A percentile compares a stretch with the other conserved stretches of the same genome.
These are phyloP conservation scores for Drosophila longiperda DNA, from an alignment of 2,888 invertebrate genomes.

Conservation along the genomic window DNA sequence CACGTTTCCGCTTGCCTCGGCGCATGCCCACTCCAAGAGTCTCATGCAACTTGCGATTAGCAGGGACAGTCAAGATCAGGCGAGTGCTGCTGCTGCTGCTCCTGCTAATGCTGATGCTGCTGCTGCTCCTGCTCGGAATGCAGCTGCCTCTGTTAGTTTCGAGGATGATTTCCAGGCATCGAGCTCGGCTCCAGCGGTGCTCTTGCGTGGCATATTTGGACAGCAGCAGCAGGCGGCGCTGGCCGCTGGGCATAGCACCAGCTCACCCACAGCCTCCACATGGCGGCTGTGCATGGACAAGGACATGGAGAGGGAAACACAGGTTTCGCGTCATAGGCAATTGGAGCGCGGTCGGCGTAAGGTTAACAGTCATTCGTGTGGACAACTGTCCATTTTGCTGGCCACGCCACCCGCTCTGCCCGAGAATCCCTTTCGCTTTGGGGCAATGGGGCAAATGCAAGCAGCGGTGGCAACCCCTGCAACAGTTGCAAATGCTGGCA, in stretches of 20 bases:
- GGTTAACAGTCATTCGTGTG: constrained; percentile 63
- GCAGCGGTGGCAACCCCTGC: background rate
- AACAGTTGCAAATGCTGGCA: constrained; percentile 8
- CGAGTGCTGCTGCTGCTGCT: background rate
- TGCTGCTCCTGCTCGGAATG: constrained; percentile 10
- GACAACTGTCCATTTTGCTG: constrained; percentile 53
- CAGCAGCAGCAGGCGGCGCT: constrained; percentile 25
- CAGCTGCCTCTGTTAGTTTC: constrained; percentile 51
- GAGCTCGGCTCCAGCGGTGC: constrained; percentile 78
- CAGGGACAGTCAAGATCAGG: background rate
- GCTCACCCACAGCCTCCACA: constrained; percentile 76
- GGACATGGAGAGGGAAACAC: constrained; percentile 64
- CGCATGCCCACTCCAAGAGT: constrained; percentile 65
- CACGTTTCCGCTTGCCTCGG: constrained; percentile 18
- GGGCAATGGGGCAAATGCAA: constrained; percentile 2
- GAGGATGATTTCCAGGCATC: constrained; percentile 79
- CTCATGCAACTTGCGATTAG: constrained; percentile 46
- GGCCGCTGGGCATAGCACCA: constrained; percentile 25
- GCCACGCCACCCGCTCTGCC: constrained; percentile 59
- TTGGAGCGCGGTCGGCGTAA: constrained; percentile 26
- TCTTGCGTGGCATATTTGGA: constrained; percentile 69
- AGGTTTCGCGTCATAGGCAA: constrained; percentile 19
- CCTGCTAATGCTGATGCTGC: background rate
- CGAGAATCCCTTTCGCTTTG: constrained; percentile 73
- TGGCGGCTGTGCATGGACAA: constrained; percentile 68